Conservation (phyloP, 2,888 invertebrate species). For the Agonopterix alstromeriana region DNA sequence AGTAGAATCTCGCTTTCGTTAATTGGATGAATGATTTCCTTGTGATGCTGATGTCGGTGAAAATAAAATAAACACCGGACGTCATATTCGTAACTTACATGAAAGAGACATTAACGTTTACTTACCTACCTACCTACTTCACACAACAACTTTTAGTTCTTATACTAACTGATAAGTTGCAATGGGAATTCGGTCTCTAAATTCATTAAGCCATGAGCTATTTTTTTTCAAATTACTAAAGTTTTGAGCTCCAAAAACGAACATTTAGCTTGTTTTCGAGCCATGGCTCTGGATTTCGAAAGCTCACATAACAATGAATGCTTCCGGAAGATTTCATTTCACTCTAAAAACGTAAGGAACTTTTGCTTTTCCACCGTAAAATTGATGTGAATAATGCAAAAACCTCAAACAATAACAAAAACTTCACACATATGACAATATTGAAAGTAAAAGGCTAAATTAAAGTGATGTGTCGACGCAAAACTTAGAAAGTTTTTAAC, state of each 20-base stretch:
- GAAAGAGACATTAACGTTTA: neutral
- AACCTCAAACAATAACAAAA: too few relatives aligned
- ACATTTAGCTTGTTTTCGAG: too few relatives aligned
- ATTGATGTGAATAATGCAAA: neutral
- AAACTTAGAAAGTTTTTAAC: constrained; percentile 2
- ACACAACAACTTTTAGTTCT: too few relatives aligned
- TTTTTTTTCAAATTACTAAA: too few relatives aligned
- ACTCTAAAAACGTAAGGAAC: neutral
- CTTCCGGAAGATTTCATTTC: too few relatives aligned
- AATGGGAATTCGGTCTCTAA: too few relatives aligned
- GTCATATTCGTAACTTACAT: neutral
- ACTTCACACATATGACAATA: neutral
- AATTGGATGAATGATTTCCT: constrained; percentile 9
- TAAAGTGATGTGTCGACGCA: neutral
- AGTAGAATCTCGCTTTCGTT: constrained; percentile 13
- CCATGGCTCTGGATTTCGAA: too few relatives aligned
- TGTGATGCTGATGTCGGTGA: neutral
- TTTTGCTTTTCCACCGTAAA: neutral
- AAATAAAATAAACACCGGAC: constrained; percentile 3
- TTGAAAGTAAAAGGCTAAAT: constrained; percentile 7
- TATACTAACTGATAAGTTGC: too few relatives aligned
- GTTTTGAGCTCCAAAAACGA: too few relatives aligned
- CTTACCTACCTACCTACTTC: too few relatives aligned
- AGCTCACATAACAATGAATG: too few relatives aligned
- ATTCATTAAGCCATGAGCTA: too few relatives aligned